These are phyloP conservation scores for Choloepus hoffmanni DNA, from an alignment of 2,113 vertebrate species.

Conservation along the genomic window DNA sequence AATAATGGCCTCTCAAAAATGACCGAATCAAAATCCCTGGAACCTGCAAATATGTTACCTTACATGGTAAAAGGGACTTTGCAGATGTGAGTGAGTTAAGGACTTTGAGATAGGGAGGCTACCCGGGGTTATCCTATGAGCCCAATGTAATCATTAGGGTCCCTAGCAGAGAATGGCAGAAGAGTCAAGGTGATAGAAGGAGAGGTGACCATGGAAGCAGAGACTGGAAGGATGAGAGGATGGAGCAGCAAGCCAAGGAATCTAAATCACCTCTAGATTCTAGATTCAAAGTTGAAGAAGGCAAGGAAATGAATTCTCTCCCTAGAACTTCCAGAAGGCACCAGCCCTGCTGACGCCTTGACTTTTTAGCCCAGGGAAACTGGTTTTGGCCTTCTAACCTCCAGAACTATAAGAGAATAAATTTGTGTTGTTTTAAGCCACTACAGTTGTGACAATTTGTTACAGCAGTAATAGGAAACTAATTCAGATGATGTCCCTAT, in stretches of 20 bases:
- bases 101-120: not conserved
- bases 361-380: not conserved
- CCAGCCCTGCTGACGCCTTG: not conserved
- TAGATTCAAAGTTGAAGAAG: not conserved
- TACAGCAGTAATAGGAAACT: constrained; percentile 27
- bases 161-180: not conserved
- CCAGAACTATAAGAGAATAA: constrained; percentile 9
- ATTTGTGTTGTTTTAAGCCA: not conserved
- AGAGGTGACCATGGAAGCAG: not conserved
- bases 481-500: not conserved
- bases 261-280: not conserved
- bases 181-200: not conserved
- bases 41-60: not conserved
- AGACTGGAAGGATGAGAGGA: not conserved
- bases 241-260: not conserved
- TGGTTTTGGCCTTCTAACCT: not conserved
- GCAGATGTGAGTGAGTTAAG: not conserved
- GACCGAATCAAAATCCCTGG: not conserved
- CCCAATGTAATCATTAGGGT: not conserved
- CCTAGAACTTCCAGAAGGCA: not conserved
- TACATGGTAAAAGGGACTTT: not conserved
- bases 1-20: not conserved
- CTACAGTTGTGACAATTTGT: not conserved
- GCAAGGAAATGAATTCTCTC: not conserved
- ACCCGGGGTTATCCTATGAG: not conserved